Base-by-base conservation (phyloP, 2,797 vertebrate genomes). In the Anguilla anguilla region DNA sequence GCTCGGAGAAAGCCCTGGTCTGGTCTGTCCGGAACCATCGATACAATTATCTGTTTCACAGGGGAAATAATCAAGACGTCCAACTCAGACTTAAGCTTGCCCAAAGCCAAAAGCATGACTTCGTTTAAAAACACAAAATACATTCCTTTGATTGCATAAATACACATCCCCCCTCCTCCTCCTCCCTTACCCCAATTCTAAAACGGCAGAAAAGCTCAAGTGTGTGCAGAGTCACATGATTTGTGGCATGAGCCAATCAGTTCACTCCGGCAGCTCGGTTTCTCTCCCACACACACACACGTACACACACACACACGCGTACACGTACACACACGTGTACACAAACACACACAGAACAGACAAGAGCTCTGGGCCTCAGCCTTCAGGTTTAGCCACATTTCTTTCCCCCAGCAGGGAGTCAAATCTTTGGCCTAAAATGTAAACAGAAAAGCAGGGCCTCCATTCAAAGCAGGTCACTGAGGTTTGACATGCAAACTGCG, bases 71-170 rank as follows among this genome's bases (percentile, higher is more conserved):
- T 89, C 25, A 53, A 85, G 67, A 87, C 83, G 89, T 11, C 74
- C 53, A 25, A 55, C 87, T 57, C 57, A 85, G 87, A 85, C 91
- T 90, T 90, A 92, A 90, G 91, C 89, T 92, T 79, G 91, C 93
- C 93, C 88, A 91, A 90, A 93, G 94, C 91, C 91, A 94, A 93
- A 93, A 88, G 91, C 93, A 95, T 95, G 94, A 95, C 93, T 94
- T 93, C 92, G 91, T 92, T 92, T 90, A 89, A 93, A 39, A 93
- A 83, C 87, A 91, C 88, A 93, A 95, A 94, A 93, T 90, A 91
- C 91, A 94, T 91, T 92, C 88, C 92, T 93, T 93, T 94, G 91
- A 95, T 91, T 93, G 90, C 93, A 94, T 92, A 92, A 93, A 93
- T 92, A 93, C 53, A 93, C 89, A 84, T 88, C 61, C 88, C 89